Base-by-base conservation (phyloP, 1,140 invertebrate species). In the Tribolium madens region DNA sequence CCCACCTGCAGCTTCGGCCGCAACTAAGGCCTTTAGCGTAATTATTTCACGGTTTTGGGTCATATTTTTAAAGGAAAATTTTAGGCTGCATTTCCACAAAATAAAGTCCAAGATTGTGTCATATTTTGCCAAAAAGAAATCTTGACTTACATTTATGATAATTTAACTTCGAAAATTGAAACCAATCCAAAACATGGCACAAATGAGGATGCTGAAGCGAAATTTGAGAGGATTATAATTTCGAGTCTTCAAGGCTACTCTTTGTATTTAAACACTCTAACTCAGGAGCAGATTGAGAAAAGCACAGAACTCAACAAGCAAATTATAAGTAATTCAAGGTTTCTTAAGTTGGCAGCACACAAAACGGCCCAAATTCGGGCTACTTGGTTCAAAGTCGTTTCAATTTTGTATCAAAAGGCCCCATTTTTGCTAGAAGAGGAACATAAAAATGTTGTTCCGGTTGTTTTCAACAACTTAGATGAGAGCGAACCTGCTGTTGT, bases 91-190 rank as follows among this genome's bases (percentile, higher is more conserved):
- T 96, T 97, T 86, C 91, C 93, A 53, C 79, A 86, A 6, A 87
- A 89, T 7, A 94, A 95, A 85, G 85, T 92, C 36, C 85, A 89
- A 9, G 91, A 93, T 83, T 94, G 93, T 4, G 88, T 96, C 21
- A 80, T 91, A 12, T 93, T 93, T 86, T 96, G 93, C 83, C 91
- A 94, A 81, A 85, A 88, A 72, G 94, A 95, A 87, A 92, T 96
- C 64, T 81, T 95, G n/a, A 87, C 89, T 76, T 93, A 91, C 81
- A 89, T 95, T 60, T 86, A 86, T 70, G 90, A 93, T 69, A 94
- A 94, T 83, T 85, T 96, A 10, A 93, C 91, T 3, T 84, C 91
- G 0, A 87, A 90, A 81, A 89, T 90, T 10, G 83, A 93, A 9
- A 84, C 88, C 83, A 87, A 92, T 84, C 84, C 87, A 50, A 89